Evolutionary conservation across 2,113 vertebrate genomes (phyloP), one percentile per base, ranked within the genome.

Genomic region (Apistogramma diplotaenia): DNA sequence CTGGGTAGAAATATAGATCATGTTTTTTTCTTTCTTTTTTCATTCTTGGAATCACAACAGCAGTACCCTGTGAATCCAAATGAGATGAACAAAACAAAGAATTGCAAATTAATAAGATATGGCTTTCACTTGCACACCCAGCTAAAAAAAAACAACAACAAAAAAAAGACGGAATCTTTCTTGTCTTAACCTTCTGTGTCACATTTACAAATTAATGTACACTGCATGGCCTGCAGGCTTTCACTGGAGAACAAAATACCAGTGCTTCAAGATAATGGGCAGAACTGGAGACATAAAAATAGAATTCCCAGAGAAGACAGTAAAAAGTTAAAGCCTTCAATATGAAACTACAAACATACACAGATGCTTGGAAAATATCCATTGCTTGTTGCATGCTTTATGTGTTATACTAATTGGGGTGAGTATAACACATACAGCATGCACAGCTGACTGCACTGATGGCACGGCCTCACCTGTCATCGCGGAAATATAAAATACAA

Each of bases 21-120:
- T 29, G 67, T 82, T 90, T 90, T 76, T 87, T 82, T 90, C 89
- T 76, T 87, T 87, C 79, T 89, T 93, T 79, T 78, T 87, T 84
- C 62, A 83, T 76, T 89, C 61, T 65, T 43, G 23, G 77, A 76
- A 73, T 79, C 76, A 35, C 56, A 33, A 78, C 29, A 74, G 79
- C 27, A 74, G 65, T 65, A 25, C 29, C 29, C 37, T 2, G 54
- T 81, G 74, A 88, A 90, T 93, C 75, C 61, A 78, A 85, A 88
- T 83, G 78, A 78, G 46, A 19, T 1, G 1, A 11, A 51, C 51
- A n/a, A 40, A 75, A 79, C 33, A 56, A 82, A 84, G 59, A 75
- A 49, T 19, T 29, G 73, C 51, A 81, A 79, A 75, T 86, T 82
- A 85, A 85, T 35, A 71, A 53, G 67, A 73, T 31, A 37, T 15